A percentile compares a stretch with the other conserved stretches of the same genome.
Evolutionary conservation across 2,888 invertebrate species (phyloP).

Genomic region (Nebria salina): DNA sequence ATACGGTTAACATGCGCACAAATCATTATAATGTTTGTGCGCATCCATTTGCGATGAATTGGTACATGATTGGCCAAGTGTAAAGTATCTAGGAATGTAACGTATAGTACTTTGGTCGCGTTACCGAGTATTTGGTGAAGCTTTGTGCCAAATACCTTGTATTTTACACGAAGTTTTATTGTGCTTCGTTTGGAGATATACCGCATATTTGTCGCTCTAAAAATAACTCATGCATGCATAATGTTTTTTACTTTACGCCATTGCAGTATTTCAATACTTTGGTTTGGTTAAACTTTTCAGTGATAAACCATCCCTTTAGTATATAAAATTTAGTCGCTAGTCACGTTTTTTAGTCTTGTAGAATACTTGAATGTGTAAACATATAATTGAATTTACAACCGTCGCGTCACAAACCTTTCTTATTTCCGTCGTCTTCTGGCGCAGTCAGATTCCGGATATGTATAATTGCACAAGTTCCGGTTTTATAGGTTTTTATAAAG

Average conservation of each 20-base stretch:
- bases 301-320: not conserved
- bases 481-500: slow-evolving; percentile 35
- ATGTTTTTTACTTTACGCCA: not conserved
- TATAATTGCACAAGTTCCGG: slow-evolving; percentile 35
- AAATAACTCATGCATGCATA: not conserved
- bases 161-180: too few species aligned
- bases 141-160: too few species aligned
- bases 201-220: too few species aligned
- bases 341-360: not conserved
- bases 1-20: too few species aligned
- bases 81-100: too few species aligned
- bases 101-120: too few species aligned
- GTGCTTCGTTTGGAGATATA: too few species aligned
- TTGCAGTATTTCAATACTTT: not conserved
- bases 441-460: slow-evolving; percentile 37
- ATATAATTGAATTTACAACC: slow-evolving; percentile 36
- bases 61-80: too few species aligned
- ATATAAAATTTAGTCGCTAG: not conserved
- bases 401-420: slow-evolving; percentile 28
- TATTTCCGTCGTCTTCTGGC: slow-evolving; percentile 37
- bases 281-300: not conserved
- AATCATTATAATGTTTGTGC: too few species aligned
- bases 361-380: slow-evolving; percentile 19
- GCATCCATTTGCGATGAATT: too few species aligned
- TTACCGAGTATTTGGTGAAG: too few species aligned